Evolutionary conservation across 2,888 invertebrate genomes (phyloP).

Genomic region (Clunio marinus): DNA sequence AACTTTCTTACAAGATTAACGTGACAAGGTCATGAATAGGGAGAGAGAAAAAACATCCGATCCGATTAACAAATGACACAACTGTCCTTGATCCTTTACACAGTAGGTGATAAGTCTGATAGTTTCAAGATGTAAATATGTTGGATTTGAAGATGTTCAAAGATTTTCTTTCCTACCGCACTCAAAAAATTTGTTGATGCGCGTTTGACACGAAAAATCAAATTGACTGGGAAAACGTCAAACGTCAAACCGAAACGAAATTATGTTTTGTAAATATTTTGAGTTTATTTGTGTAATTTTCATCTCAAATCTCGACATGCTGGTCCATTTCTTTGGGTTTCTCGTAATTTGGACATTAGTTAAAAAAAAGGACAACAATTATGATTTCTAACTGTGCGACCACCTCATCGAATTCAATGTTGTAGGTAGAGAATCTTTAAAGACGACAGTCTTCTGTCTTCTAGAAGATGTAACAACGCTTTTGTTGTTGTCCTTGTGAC

Average conservation of each 20-base stretch:
- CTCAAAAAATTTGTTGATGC: neutral
- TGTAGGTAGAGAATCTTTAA: conserved; percentile 15
- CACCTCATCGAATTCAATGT: conserved; percentile 28
- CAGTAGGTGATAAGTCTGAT: conserved; percentile 30
- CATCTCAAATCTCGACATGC: no score
- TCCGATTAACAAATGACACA: conserved; percentile 19
- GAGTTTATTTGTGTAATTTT: neutral
- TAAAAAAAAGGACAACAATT: conserved; percentile 27
- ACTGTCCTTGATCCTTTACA: conserved; percentile 26
- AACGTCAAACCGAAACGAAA: neutral
- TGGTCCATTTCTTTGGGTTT: neutral
- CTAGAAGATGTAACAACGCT: no score
- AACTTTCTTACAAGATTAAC: neutral
- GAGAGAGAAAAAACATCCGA: conserved; percentile 28
- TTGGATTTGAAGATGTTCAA: conserved; percentile 26
- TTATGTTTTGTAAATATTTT: neutral
- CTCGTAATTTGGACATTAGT: conserved; percentile 4
- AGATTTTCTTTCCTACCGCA: neutral
- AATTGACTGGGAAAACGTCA: neutral
- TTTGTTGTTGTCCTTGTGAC: conserved; percentile 6
- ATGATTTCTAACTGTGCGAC: conserved; percentile 35
- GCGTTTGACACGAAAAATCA: neutral
- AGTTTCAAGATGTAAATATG: conserved; percentile 17
- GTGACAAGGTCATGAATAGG: neutral
- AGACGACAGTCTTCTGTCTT: no score